Conservation (phyloP, 2,888 invertebrate species). For the Drosophila atripex region DNA sequence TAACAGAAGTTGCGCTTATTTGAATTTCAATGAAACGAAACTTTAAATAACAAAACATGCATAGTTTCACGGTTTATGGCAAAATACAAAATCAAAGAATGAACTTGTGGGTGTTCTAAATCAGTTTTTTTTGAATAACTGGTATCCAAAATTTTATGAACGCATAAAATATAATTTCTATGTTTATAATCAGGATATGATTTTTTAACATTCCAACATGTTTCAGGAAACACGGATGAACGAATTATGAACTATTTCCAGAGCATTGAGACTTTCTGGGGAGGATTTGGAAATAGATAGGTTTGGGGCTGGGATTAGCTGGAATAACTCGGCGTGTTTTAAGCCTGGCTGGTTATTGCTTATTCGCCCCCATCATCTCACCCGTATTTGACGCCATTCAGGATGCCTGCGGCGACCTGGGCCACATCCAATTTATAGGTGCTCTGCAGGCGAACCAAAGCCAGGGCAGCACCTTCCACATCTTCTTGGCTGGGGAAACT, state of each 20-base stretch:
- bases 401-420: conserved; percentile 92
- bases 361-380: conserved; percentile 67
- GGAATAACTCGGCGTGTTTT: conserved; percentile 42
- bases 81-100: neutral
- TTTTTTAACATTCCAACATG: neutral
- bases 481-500: conserved; percentile 96
- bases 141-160: neutral
- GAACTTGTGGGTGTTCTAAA: conserved; percentile 2
- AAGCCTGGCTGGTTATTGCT: conserved; percentile 72
- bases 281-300: neutral
- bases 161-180: neutral
- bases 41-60: neutral
- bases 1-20: neutral
- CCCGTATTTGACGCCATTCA: conserved; percentile 93
- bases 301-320: conserved; percentile 24
- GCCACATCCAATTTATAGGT: conserved; percentile 95
- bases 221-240: neutral
- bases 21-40: conserved; percentile 2
- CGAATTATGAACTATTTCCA: neutral
- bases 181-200: conserved; percentile 1
- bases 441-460: conserved; percentile 95
- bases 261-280: neutral
- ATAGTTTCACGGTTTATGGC: neutral
- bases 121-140: neutral
- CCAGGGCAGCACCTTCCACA: conserved; percentile 96